phyloP scores from a whole-genome alignment of 2,113 vertebrate species.

The Neomonachus schauinslandi region DNA sequence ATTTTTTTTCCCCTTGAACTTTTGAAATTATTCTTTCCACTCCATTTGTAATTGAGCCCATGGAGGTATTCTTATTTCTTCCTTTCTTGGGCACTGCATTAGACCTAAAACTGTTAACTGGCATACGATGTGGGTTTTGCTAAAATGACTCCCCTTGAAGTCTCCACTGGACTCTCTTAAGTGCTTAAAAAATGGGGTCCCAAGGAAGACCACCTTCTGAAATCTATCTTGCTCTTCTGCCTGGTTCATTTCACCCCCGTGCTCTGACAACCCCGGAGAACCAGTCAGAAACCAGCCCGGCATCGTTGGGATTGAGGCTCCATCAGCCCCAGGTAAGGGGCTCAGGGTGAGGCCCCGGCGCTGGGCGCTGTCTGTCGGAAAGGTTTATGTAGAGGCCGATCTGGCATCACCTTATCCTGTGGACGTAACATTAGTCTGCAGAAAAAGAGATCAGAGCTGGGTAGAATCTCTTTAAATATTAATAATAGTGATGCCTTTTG shows the following conservation, averaged over 20 bases:
- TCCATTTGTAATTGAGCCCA: slow-evolving; percentile 78
- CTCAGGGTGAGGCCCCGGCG: not conserved
- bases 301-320: not conserved
- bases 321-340: not conserved
- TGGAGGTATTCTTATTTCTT: slow-evolving; percentile 78
- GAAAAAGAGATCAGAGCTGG: slow-evolving; percentile 76
- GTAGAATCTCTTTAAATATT: slow-evolving; percentile 78
- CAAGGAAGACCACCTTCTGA: not conserved
- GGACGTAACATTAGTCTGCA: slow-evolving; percentile 77
- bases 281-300: not conserved
- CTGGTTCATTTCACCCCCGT: not conserved
- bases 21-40: slow-evolving; percentile 81
- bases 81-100: slow-evolving; percentile 51
- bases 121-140: slow-evolving; percentile 62
- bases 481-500: slow-evolving; percentile 75
- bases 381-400: slow-evolving; percentile 57
- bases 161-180: not conserved
- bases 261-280: not conserved
- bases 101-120: slow-evolving; percentile 63
- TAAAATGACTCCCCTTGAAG: slow-evolving; percentile 52
- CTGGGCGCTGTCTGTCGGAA: not conserved
- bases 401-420: slow-evolving; percentile 67
- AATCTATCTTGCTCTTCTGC: not conserved
- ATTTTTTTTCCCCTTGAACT: slow-evolving; percentile 85
- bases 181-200: not conserved